Conservation (phyloP, 1,140 invertebrate genomes). For the Psix sp. region DNA sequence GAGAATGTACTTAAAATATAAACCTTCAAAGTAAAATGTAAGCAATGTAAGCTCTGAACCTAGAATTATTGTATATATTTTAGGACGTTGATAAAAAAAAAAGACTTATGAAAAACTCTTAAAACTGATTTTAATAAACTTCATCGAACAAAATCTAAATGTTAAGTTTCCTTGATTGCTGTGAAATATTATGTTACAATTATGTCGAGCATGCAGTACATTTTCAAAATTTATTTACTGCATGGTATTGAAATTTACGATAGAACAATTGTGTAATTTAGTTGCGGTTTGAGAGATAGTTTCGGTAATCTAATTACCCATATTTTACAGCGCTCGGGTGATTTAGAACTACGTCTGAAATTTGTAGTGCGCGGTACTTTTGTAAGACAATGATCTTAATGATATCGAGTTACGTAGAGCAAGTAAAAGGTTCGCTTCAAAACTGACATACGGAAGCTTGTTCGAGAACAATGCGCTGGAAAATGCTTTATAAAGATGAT, state of each 20-base stretch:
- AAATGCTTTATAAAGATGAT: conserved; percentile 49
- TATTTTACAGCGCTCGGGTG: conserved; percentile 21
- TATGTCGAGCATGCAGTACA: too few relatives aligned
- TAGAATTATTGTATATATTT: too few relatives aligned
- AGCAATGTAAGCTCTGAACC: too few relatives aligned
- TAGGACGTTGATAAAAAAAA: too few relatives aligned
- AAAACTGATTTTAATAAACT: too few relatives aligned
- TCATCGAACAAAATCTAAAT: too few relatives aligned
- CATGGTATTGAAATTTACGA: conserved; percentile 8
- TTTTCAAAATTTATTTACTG: neutral
- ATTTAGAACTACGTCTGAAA: conserved; percentile 36
- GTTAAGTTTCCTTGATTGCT: too few relatives aligned
- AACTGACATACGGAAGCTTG: conserved; percentile 42
- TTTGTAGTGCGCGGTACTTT: conserved; percentile 33
- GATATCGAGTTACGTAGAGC: conserved; percentile 33
- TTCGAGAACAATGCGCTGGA: conserved; percentile 24
- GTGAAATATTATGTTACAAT: too few relatives aligned
- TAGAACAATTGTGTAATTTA: conserved; percentile 24
- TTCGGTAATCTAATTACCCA: conserved; percentile 42
- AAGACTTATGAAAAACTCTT: too few relatives aligned
- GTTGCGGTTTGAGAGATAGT: conserved; percentile 35
- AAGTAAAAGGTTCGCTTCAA: conserved; percentile 38
- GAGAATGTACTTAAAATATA: too few relatives aligned
- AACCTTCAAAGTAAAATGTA: too few relatives aligned
- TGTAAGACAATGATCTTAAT: conserved; percentile 48